phyloP scores from a whole-genome alignment of 2,888 invertebrate species.

The Dichetophora obliterata region DNA sequence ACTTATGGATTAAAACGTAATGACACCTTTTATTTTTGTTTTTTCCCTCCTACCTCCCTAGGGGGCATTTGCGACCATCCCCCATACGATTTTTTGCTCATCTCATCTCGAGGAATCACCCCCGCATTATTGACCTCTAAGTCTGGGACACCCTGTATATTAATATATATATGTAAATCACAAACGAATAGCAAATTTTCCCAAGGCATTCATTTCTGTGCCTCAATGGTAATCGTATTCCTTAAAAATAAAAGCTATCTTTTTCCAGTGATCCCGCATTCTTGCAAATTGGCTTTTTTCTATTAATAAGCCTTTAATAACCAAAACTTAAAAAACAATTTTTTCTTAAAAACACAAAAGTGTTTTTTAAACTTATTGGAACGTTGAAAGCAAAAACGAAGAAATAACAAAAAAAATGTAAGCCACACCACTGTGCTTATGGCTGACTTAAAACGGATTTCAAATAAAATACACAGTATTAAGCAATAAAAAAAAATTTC shows the following conservation, averaged over 20 bases:
- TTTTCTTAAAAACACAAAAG: neutral
- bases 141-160: too few species aligned
- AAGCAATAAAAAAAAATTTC: slow-evolving; percentile 53
- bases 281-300: neutral
- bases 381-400: neutral
- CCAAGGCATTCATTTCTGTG: slow-evolving; percentile 64
- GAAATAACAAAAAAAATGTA: neutral
- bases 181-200: too few species aligned
- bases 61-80: too few species aligned
- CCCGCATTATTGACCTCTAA: too few species aligned
- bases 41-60: too few species aligned
- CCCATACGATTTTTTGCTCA: too few species aligned
- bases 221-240: slow-evolving; percentile 41
- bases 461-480: slow-evolving; percentile 51
- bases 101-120: too few species aligned
- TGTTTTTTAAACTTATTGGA: neutral
- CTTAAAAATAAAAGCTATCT: slow-evolving; percentile 16
- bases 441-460: slow-evolving; percentile 22
- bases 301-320: neutral
- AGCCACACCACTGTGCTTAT: neutral
- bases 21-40: too few species aligned
- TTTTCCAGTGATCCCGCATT: neutral
- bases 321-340: neutral
- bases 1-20: too few species aligned
- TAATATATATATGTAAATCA: too few species aligned